Conservation (phyloP, 2,113 vertebrate genomes). For the Morphnarchus princeps region DNA sequence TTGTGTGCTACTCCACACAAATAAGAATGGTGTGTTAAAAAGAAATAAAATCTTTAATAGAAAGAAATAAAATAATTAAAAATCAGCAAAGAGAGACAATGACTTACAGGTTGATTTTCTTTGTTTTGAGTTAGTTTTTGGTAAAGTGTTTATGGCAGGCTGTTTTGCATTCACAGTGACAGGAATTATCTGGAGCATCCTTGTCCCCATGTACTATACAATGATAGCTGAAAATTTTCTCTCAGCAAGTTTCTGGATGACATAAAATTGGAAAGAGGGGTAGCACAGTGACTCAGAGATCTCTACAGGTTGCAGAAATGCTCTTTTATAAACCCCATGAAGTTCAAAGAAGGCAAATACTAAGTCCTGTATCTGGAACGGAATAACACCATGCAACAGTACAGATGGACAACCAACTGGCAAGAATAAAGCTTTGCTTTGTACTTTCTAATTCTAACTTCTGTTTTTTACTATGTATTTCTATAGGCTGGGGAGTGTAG, state of each 20-base stretch:
- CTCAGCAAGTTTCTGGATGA: not conserved
- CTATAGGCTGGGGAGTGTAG: not conserved
- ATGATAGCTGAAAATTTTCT: not conserved
- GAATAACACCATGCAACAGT: not conserved
- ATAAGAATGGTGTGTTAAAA: not conserved
- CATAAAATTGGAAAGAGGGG: not conserved
- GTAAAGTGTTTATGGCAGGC: not conserved
- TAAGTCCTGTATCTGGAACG: not conserved
- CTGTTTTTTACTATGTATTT: not conserved
- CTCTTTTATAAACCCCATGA: not conserved
- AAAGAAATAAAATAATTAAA: not conserved
- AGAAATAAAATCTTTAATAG: not conserved
- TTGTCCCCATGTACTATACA: not conserved
- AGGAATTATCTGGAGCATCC: not conserved
- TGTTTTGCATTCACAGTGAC: not conserved
- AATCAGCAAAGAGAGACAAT: not conserved
- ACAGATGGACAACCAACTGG: accelerated
- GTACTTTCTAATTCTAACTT: not conserved
- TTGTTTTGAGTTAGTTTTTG: not conserved
- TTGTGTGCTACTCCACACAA: not conserved
- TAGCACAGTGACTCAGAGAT: not conserved
- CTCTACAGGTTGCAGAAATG: not conserved
- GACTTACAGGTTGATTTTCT: not conserved
- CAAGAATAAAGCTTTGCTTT: not conserved
- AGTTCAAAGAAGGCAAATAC: not conserved